Evolutionary conservation across 2,888 invertebrate genomes (phyloP), one percentile per base, ranked within the genome.

Genomic region (Lissonota sp.): DNA sequence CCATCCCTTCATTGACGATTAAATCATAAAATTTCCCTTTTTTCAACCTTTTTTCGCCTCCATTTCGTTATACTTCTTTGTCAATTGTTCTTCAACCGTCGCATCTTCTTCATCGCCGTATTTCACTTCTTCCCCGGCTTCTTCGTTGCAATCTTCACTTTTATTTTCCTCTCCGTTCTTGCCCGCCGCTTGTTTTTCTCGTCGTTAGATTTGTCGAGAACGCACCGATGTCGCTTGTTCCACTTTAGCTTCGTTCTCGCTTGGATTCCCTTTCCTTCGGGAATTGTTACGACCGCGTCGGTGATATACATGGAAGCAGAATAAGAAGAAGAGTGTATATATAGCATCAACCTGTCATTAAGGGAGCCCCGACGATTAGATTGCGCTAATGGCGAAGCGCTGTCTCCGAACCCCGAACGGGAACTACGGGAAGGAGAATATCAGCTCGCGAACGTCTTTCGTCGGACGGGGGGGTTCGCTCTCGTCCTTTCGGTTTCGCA

Each of bases 371-470:
- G 83, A 82, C 89, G 91, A 91, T 91, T 91, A 91, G 91, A 91
- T 91, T 91, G 90, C 88, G 87, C 89, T 91, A 91, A 91, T 91
- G 91, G 90, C 90, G 89, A 90, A 90, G 88, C 88, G 87, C 87
- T 91, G 90, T 91, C 90, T 89, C 79, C 63, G 40, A 67, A 55
- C 49, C 74, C 62, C 12, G 49, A 26, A 2, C 26, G 63, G 37
- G 39, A 14, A 12, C 37, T 4, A 42, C 5, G 44, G 51, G 14
- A 12, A 57, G 42, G 14, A 6, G 26, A 53, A 62, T 69, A 60
- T 69, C 53, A 53, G 75, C 60, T 60, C 67, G 57, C 14, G 37
- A 42, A 64, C 39, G 57, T 49, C 55, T 64, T 69, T 67, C 60
- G 44, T 62, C 39, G 44, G 26, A 26, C 26, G 14, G 55, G 63